Conservation (phyloP, 2,888 invertebrate genomes). For the Phlogophora meticulosa region DNA sequence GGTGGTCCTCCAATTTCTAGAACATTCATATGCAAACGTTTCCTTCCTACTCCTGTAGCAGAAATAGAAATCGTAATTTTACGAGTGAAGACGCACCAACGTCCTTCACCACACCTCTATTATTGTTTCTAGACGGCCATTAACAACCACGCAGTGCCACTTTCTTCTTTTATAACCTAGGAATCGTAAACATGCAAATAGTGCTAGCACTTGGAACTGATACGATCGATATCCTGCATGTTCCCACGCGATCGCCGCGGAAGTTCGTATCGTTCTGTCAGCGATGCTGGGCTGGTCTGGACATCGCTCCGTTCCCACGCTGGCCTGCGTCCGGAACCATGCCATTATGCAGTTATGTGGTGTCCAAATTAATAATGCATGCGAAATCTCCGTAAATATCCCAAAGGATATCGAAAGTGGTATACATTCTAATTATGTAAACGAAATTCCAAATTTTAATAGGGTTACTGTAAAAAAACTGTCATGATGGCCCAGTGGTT, state of each 20-base stretch:
- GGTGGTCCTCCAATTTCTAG: background rate
- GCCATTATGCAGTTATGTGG: slow-evolving; percentile 46
- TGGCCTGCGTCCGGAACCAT: slow-evolving; percentile 50
- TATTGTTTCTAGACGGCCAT: slow-evolving; percentile 20
- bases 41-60: background rate
- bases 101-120: slow-evolving; percentile 27
- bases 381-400: slow-evolving; percentile 18
- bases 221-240: slow-evolving; percentile 74
- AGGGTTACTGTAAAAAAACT: too few species aligned
- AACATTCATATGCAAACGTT: background rate
- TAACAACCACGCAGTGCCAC: slow-evolving; percentile 39
- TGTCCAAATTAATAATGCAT: slow-evolving; percentile 50
- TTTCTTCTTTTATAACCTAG: slow-evolving; percentile 54
- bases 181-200: slow-evolving; percentile 56
- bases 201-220: slow-evolving; percentile 52
- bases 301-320: slow-evolving; percentile 65
- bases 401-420: slow-evolving; percentile 3
- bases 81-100: slow-evolving; percentile 10
- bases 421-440: slow-evolving; percentile 4
- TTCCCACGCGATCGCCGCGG: slow-evolving; percentile 78
- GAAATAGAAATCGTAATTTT: slow-evolving; percentile 10
- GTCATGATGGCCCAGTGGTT: too few species aligned
- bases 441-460: slow-evolving; percentile 16
- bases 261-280: slow-evolving; percentile 76
- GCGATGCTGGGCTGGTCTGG: slow-evolving; percentile 60